These are phyloP conservation scores for Caranx ignobilis DNA, from an alignment of 2,113 vertebrate species.

Conservation along the genomic window DNA sequence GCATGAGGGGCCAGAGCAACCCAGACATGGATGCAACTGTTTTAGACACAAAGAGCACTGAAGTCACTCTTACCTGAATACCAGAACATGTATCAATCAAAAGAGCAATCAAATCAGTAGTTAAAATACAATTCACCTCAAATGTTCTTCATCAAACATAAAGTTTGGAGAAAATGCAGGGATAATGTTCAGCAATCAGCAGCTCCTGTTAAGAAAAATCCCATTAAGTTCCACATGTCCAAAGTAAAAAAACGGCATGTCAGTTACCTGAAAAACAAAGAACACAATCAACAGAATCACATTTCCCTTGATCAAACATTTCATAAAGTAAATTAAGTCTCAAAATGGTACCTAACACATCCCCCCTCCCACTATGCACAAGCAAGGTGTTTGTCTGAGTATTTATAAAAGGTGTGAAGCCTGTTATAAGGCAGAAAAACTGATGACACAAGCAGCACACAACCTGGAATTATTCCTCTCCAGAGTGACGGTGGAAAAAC, in stretches of 20 bases:
- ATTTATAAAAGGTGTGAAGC: conserved; percentile 58
- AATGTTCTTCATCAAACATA: not conserved
- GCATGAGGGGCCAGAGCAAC: conserved; percentile 15
- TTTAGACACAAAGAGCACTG: conserved; percentile 19
- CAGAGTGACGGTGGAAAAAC: conserved; percentile 51
- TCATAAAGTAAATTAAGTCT: not conserved
- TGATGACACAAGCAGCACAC: conserved; percentile 42
- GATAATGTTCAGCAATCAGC: not conserved
- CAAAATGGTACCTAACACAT: not conserved
- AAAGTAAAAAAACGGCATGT: not conserved
- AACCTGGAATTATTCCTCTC: conserved; percentile 43
- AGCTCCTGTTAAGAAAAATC: not conserved
- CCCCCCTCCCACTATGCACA: conserved; percentile 25
- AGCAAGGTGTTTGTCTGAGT: conserved; percentile 11
- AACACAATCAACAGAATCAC: not conserved
- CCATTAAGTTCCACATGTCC: not conserved
- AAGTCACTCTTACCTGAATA: not conserved
- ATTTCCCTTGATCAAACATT: no score
- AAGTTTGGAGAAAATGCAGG: not conserved
- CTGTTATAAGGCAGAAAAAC: conserved; percentile 23
- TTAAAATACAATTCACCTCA: conserved; percentile 11
- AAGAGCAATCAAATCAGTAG: not conserved
- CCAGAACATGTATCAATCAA: not conserved
- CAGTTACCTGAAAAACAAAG: conserved; percentile 7
- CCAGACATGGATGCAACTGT: conserved; percentile 42